Conservation (phyloP, 2,113 vertebrate species). For the Antechinus flavipes region DNA sequence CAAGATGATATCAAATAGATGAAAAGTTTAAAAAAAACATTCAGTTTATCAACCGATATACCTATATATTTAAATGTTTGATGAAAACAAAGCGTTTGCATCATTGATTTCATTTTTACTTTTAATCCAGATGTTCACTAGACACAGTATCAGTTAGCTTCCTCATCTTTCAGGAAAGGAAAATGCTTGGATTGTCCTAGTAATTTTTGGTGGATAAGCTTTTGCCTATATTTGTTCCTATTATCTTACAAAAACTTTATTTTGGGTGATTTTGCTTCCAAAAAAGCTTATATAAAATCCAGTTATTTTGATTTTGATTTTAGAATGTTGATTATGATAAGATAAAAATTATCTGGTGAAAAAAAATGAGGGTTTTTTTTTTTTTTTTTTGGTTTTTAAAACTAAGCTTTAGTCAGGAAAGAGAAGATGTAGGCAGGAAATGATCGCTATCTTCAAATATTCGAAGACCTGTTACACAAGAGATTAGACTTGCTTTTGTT, state of each 20-base stretch:
- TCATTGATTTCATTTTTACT: slow-evolving; percentile 5
- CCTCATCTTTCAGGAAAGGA: background rate
- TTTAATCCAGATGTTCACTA: background rate
- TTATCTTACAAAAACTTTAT: background rate
- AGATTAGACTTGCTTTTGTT: background rate
- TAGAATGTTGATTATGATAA: slow-evolving; percentile 8
- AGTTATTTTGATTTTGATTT: slow-evolving; percentile 15
- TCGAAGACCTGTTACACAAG: background rate
- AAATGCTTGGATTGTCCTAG: background rate
- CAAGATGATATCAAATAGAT: background rate
- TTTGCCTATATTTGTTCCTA: background rate
- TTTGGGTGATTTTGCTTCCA: background rate
- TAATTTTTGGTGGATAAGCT: slow-evolving; percentile 1
- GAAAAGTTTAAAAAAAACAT: background rate
- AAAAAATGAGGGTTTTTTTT: background rate
- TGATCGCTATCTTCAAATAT: background rate
- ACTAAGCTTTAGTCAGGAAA: background rate
- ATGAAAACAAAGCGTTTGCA: slow-evolving; percentile 11
- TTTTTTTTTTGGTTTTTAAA: background rate
- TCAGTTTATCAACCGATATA: background rate
- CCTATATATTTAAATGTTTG: slow-evolving; percentile 3
- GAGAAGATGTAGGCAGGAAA: background rate
- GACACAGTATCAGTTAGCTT: background rate
- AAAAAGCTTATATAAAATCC: background rate
- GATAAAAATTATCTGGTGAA: background rate